Evolutionary conservation across 1,140 invertebrate genomes (phyloP).

Genomic region (Phthorimaea operculella): DNA sequence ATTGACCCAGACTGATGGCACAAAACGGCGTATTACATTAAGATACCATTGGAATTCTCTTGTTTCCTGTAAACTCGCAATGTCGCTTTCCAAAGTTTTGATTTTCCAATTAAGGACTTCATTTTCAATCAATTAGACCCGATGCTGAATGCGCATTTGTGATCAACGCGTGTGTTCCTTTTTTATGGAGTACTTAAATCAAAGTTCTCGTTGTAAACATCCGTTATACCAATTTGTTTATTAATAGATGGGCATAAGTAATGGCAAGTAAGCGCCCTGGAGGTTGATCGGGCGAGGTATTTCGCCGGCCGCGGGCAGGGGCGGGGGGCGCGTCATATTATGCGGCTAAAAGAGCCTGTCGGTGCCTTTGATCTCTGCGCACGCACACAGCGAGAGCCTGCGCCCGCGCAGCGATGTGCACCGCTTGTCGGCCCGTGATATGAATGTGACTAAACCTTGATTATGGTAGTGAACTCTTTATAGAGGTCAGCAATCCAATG

Average conservation of each 20-base stretch:
- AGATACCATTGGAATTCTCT: too few species aligned
- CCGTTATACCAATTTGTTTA: conserved; percentile 63
- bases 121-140: background rate
- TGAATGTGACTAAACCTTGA: conserved; percentile 66
- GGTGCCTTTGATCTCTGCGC: conserved; percentile 62
- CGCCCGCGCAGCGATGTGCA: conserved; percentile 40
- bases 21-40: too few species aligned
- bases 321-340: conserved; percentile 62
- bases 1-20: too few species aligned
- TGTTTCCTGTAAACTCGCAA: background rate
- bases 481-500: conserved; percentile 50
- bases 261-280: conserved; percentile 57
- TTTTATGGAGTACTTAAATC: conserved; percentile 15
- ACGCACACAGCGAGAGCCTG: conserved; percentile 38
- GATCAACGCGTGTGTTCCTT: conserved; percentile 1
- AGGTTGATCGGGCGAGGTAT: conserved; percentile 41
- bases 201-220: conserved; percentile 30
- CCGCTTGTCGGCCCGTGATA: conserved; percentile 57
- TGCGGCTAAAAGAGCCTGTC: conserved; percentile 66
- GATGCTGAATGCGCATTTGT: background rate
- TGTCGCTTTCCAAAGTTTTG: background rate
- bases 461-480: conserved; percentile 59
- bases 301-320: conserved; percentile 40
- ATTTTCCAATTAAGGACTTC: background rate
- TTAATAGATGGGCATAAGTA: conserved; percentile 64